Evolutionary conservation across 2,113 vertebrate species (phyloP), one percentile per base, ranked within the genome.

Genomic region (Percina caprodes): DNA sequence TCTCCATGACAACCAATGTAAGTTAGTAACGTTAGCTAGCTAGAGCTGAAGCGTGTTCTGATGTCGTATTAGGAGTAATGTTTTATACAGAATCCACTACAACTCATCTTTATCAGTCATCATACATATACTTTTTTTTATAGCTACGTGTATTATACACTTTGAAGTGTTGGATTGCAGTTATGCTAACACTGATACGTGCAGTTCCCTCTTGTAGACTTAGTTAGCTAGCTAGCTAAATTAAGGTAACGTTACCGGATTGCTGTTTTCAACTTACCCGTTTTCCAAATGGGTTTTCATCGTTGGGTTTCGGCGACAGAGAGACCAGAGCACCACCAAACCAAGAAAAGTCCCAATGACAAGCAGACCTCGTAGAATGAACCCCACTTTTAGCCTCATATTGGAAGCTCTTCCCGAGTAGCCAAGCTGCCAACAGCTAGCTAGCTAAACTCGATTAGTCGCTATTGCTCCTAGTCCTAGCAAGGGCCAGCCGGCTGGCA

Each of bases 351-450:
- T 96, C 61, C 96, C 96, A 65, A 97, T 83, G 58, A 96, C 89
- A 63, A 97, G 91, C 83, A 96, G 70, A 88, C 96, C 97, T 86
- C 97, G 96, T 51, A 97, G 87, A 80, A 98, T 80, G 87, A 98
- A 97, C 51, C 97, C 97, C 14, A 96, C 88, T 93, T 97, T 97
- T 70, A 98, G 89, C 92, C 97, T 96, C 97, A 98, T 98, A 9
- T 87, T 89, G 94, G 79, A 42, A 21, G 42, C 54, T 48, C 26
- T 80, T 59, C 55, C 55, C 21, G 16, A 39, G 14, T 42, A 62
- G 45, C 42, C 71, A n/a, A 30, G 35, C 65, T 62, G 77, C 39
- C 23, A 13, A 62, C 49, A 51, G 48, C 33, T 51, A 35, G 19
- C 51, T 49, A 39, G 78, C 74, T 84, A 74, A 24, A 49, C 74